A percentile compares a stretch with the other conserved stretches of the same genome.
Conservation (phyloP, 2,113 vertebrate species). For the Motacilla alba region DNA sequence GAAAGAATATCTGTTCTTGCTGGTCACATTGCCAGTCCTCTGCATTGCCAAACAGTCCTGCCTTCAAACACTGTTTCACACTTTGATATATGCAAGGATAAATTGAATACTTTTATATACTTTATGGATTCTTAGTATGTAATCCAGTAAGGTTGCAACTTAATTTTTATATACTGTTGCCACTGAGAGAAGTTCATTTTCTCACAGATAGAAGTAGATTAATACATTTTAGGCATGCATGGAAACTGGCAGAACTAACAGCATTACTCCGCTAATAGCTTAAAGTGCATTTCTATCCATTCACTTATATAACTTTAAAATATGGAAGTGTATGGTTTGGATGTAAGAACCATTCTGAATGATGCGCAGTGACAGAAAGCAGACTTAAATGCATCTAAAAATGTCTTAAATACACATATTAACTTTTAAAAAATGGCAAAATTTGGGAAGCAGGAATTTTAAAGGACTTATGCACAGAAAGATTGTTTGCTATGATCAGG, state of each 20-base stretch:
- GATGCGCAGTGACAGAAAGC: neutral
- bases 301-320: neutral
- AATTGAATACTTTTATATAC: neutral
- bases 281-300: neutral
- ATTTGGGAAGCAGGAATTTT: neutral
- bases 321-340: neutral
- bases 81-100: neutral
- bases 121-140: neutral
- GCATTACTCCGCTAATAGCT: neutral
- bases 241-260: neutral
- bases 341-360: neutral
- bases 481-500: neutral
- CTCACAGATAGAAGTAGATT: neutral
- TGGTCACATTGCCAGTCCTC: neutral
- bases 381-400: neutral
- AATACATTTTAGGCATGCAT: neutral
- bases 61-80: neutral
- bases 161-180: neutral
- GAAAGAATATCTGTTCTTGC: neutral
- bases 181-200: neutral
- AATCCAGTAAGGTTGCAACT: neutral
- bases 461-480: neutral
- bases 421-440: neutral
- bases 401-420: neutral
- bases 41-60: neutral